Evolutionary conservation across 1,140 invertebrate genomes (phyloP).

Genomic region (Cherax destructor): DNA sequence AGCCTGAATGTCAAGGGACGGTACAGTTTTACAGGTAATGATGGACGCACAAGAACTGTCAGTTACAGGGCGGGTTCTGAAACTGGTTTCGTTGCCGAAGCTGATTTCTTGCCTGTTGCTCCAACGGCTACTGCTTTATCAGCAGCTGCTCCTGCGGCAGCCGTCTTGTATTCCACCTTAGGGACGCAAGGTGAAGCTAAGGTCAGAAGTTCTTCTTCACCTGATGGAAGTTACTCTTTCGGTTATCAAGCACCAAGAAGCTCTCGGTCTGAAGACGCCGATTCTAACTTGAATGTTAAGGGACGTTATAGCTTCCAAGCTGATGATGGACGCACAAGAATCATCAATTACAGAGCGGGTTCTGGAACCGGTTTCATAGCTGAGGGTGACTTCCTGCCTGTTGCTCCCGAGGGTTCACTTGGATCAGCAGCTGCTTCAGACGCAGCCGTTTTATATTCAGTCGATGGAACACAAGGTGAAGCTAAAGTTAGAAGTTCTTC

Average conservation of each 20-base stretch:
- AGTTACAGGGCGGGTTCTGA: slow-evolving; percentile 17
- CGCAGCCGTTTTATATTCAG: background rate
- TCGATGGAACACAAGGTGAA: background rate
- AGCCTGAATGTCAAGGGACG: slow-evolving; percentile 73
- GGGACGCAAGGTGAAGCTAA: slow-evolving; percentile 13
- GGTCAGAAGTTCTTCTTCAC: background rate
- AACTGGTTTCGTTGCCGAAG: slow-evolving; percentile 13
- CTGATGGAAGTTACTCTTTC: slow-evolving; percentile 63
- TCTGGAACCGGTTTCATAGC: slow-evolving; percentile 20
- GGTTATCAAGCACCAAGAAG: slow-evolving; percentile 69
- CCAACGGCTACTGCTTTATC: background rate
- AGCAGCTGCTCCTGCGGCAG: background rate
- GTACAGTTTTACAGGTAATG: slow-evolving; percentile 74
- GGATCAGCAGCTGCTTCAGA: background rate
- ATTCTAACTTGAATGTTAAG: slow-evolving; percentile 72
- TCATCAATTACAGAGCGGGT: slow-evolving; percentile 15
- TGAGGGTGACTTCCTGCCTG: background rate
- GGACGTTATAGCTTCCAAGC: slow-evolving; percentile 74
- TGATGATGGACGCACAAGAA: slow-evolving; percentile 26
- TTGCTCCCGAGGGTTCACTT: background rate
- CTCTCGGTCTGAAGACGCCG: slow-evolving; percentile 65
- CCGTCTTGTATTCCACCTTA: slow-evolving; percentile 10
- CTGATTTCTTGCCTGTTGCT: background rate
- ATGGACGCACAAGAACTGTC: background rate
- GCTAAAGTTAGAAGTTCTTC: slow-evolving; percentile 20